Base-by-base conservation (phyloP, 2,888 invertebrate genomes). In the Cremastobaeus sp. region DNA sequence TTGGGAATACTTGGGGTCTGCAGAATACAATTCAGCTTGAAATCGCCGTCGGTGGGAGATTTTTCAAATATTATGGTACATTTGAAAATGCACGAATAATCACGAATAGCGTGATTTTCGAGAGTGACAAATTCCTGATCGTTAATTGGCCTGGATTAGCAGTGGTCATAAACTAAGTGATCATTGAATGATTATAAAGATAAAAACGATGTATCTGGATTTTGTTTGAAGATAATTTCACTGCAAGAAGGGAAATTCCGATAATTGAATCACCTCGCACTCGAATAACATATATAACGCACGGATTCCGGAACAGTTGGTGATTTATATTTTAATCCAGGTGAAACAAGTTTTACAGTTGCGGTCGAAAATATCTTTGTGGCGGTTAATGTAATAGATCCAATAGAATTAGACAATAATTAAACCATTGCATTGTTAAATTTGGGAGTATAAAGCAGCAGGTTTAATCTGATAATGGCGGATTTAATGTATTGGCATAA, bases 401-500 rank as follows among this genome's bases (percentile, higher is more conserved):
- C n/a, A 45, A 45, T 45, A 15, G 28, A 28, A 2, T 28, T 45
- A 17, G 14, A 14, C 14, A 28, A 17, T 45, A 52, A 52, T 52
- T 52, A 35, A 35, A 35, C 18, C 18, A 12, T 52, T 55, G 17
- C 18, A 18, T 30, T 39, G 30, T 37, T 12, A 6, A 41, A 55
- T 28, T 41, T 55, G 18, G 30, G 5, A 41, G 30, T 9, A 12
- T 18, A 41, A 41, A 30, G 8, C 41, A 37, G 20, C 18, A 41
- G 17, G 11, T 55, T 55, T 41, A 55, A 55, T 43, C 43, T 43
- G 55, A 55, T 55, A 43, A 55, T 20, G 20, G 18, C 0, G 8
- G 30, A 55, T 41, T 55, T 55, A 55, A 43, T 55, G 43, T 55
- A 43, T 32, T 28, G 32, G 18, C 11, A 17, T 55, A 55, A 41